Conservation (phyloP, 1,140 invertebrate species). For the Meloidogyne floridensis region DNA sequence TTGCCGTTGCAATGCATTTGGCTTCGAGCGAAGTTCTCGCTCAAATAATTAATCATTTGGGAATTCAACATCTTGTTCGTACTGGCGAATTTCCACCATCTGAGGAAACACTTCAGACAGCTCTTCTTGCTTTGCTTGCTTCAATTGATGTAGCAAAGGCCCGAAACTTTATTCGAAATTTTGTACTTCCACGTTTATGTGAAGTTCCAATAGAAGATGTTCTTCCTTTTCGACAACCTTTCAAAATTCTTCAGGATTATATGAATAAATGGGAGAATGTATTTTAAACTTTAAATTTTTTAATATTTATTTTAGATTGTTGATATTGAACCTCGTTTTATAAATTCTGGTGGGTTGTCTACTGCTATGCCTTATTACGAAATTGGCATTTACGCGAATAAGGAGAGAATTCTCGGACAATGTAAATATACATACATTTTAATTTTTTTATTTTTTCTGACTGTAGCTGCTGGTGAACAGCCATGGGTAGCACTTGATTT, state of each 20-base stretch:
- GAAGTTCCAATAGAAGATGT: constrained; percentile 54
- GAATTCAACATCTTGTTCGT: constrained; percentile 48
- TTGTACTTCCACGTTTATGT: constrained; percentile 39
- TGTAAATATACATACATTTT: constrained; percentile 44
- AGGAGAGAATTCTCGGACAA: constrained; percentile 51
- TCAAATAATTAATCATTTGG: constrained; percentile 35
- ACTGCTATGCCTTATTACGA: constrained; percentile 57
- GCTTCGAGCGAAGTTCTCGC: constrained; percentile 8
- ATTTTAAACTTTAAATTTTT: background rate
- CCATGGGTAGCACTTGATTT: constrained; percentile 58
- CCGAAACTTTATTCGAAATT: constrained; percentile 41
- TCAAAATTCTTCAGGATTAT: constrained; percentile 54
- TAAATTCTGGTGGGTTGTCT: constrained; percentile 46
- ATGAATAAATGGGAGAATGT: constrained; percentile 38
- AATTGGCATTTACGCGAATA: constrained; percentile 59
- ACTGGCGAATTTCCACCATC: constrained; percentile 46
- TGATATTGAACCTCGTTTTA: constrained; percentile 52
- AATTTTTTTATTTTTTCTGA: background rate
- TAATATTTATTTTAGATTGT: background rate
- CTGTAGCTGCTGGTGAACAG: constrained; percentile 52
- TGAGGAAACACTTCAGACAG: constrained; percentile 31
- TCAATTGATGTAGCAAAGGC: constrained; percentile 30
- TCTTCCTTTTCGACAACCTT: constrained; percentile 53
- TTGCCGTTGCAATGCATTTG: constrained; percentile 33
- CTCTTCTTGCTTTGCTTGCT: constrained; percentile 41